These are phyloP conservation scores for Aplysina aerophoba DNA, from an alignment of 37 sponge, comb jelly and placozoan species.

Conservation along the genomic window DNA sequence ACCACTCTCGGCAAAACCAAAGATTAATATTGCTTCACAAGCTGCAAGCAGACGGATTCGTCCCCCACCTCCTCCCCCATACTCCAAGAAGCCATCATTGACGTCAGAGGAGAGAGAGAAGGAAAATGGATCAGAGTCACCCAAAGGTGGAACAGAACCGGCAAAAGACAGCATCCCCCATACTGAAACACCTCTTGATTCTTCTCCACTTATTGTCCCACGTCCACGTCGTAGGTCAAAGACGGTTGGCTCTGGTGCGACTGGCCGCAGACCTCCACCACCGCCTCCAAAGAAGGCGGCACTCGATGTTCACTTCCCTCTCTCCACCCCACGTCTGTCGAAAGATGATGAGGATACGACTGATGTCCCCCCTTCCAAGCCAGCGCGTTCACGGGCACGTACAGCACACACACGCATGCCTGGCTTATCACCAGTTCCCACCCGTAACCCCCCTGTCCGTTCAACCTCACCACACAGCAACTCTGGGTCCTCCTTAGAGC, in stretches of 20 bases:
- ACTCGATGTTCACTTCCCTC: background rate
- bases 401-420: no score
- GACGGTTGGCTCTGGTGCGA: background rate
- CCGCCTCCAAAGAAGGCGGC: background rate
- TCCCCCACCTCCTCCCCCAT: constrained; percentile 10
- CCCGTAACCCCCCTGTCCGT: no score
- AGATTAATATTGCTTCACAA: background rate
- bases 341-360: background rate
- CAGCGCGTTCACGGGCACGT: background rate
- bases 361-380: background rate
- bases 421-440: no score
- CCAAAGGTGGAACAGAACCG: background rate
- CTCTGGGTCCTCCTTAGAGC: no score
- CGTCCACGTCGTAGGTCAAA: background rate
- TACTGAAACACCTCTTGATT: background rate
- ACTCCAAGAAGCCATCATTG: background rate
- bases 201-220: no score
- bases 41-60: background rate
- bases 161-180: background rate
- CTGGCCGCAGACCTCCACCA: background rate
- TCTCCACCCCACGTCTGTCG: background rate
- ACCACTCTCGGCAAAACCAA: constrained; percentile 6
- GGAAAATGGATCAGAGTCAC: background rate
- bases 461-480: no score
- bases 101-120: background rate